These are phyloP conservation scores for Iselma pallidipennis DNA, from an alignment of 2,888 invertebrate species.

Conservation along the genomic window DNA sequence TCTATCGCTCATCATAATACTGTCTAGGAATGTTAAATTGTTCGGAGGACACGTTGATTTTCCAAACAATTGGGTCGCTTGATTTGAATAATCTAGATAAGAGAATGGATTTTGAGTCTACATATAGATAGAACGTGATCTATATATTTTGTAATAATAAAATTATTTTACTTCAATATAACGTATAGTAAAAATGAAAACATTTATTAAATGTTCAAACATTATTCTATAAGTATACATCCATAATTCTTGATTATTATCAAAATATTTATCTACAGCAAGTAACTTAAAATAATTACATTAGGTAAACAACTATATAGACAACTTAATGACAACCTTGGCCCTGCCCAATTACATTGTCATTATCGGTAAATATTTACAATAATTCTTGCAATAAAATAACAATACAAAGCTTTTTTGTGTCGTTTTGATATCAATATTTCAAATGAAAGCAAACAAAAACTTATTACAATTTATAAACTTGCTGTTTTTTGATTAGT, in stretches of 20 bases:
- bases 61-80: not conserved
- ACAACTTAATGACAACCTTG: not conserved
- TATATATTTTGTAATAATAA: no score
- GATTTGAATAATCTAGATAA: not conserved
- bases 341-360: not conserved
- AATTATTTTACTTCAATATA: no score
- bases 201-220: no score
- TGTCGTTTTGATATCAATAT: no score
- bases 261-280: not conserved
- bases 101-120: not conserved
- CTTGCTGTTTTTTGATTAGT: no score
- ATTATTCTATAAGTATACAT: not conserved
- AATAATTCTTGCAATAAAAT: no score
- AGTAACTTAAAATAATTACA: not conserved
- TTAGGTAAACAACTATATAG: not conserved
- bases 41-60: not conserved
- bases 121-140: not conserved
- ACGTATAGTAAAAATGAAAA: no score
- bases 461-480: no score
- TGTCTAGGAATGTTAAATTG: not conserved
- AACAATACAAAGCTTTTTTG: no score
- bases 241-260: not conserved
- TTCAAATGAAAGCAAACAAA: no score
- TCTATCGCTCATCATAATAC: no score
- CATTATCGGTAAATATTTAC: not conserved